These are phyloP conservation scores for Eupeodes corollae DNA, from an alignment of 1,140 invertebrate genomes.

Conservation along the genomic window DNA sequence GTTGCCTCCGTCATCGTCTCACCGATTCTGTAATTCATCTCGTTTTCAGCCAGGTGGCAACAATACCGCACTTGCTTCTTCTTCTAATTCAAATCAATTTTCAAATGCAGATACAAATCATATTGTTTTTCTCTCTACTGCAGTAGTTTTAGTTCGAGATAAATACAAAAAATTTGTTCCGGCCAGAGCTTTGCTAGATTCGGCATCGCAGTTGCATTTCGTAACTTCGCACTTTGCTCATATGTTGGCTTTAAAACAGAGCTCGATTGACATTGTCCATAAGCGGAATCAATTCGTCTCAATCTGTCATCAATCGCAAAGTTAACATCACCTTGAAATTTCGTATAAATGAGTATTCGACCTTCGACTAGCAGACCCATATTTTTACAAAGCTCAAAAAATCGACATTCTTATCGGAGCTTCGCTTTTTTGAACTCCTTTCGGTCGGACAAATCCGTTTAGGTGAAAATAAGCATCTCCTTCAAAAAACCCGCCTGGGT, in stretches of 20 bases:
- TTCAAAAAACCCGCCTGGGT: conserved; percentile 7
- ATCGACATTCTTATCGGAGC: conserved; percentile 2
- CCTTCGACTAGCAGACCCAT: background rate
- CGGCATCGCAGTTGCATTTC: conserved; percentile 1
- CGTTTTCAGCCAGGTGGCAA: too few species aligned
- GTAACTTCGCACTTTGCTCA: background rate
- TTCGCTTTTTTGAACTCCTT: background rate
- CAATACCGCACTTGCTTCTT: background rate
- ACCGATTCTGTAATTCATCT: too few species aligned
- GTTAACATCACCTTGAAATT: background rate
- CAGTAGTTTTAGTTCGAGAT: background rate
- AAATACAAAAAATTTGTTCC: background rate
- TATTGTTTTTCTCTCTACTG: conserved; percentile 1
- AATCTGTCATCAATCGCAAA: background rate
- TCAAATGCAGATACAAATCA: background rate
- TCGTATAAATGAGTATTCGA: background rate
- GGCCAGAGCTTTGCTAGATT: conserved; percentile 1
- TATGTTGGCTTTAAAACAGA: background rate
- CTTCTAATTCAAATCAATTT: background rate
- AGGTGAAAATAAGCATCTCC: background rate
- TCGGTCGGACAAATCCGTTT: conserved; percentile 4
- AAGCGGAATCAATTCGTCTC: background rate
- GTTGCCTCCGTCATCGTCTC: too few species aligned
- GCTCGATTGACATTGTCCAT: background rate
- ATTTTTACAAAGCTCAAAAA: background rate